Evolutionary conservation across 2,888 invertebrate species (phyloP), one percentile per base, ranked within the genome.

Genomic region (Brachycybe producta): DNA sequence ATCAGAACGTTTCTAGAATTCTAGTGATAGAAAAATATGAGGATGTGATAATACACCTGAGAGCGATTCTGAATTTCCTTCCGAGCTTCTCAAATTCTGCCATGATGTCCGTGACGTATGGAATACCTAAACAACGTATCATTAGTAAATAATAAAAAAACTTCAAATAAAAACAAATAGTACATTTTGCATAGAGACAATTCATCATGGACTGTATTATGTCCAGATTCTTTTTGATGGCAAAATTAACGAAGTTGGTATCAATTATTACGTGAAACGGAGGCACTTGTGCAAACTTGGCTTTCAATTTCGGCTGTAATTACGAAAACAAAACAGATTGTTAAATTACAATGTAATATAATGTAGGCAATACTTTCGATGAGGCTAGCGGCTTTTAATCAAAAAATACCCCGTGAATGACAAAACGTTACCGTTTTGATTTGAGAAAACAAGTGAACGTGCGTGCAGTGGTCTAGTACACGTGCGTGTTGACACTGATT

Each of bases 131-230:
- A n/a, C n/a, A n/a, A n/a, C n/a, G n/a, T n/a, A n/a, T n/a, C n/a
- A n/a, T n/a, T n/a, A n/a, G n/a, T n/a, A n/a, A n/a, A n/a, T n/a
- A n/a, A n/a, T n/a, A n/a, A n/a, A n/a, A n/a, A n/a, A n/a, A n/a
- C n/a, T n/a, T n/a, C n/a, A n/a, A n/a, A n/a, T n/a, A n/a, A n/a
- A n/a, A n/a, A n/a, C n/a, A n/a, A n/a, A n/a, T n/a, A n/a, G n/a
- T 63, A 76, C 78, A 77, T 71, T 98, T 98, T 0, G 97, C 98
- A 69, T 94, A 95, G 5, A 99, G 73, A 67, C 97, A 98, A 62
- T 98, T 94, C 95, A 97, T 97, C 90, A 98, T 92, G 57, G 85
- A 86, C 62, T 92, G 85, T 49, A 94, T 79, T 34, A 99, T 83
- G 64, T 99, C 98, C 56, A 99, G 71, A 71, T 97, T 95, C 65